phyloP scores from a whole-genome alignment of 2,888 invertebrate genomes.

The Hipparchia semele region DNA sequence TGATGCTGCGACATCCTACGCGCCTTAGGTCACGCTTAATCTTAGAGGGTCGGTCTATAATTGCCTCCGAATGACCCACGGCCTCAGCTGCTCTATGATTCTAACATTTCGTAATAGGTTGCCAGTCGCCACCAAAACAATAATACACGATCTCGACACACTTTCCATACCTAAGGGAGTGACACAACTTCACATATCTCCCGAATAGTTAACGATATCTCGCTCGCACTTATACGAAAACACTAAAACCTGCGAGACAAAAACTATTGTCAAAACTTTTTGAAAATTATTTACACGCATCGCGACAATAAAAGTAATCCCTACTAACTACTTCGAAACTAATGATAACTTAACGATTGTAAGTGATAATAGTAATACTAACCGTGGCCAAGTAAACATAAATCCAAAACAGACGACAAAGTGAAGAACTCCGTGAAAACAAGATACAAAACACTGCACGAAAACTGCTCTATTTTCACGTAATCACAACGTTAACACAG shows the following conservation, averaged over 20 bases:
- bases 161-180: conserved; percentile 67
- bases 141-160: conserved; percentile 71
- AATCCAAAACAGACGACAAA: conserved; percentile 74
- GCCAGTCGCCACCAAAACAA: conserved; percentile 69
- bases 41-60: conserved; percentile 50
- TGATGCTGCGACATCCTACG: conserved; percentile 54
- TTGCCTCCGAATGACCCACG: conserved; percentile 51
- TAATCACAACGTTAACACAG: conserved; percentile 60
- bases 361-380: conserved; percentile 47
- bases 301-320: conserved; percentile 45
- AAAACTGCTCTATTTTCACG: conserved; percentile 54
- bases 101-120: conserved; percentile 69
- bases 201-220: conserved; percentile 49
- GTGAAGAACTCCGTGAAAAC: conserved; percentile 70
- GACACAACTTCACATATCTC: conserved; percentile 57
- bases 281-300: conserved; percentile 62
- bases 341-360: conserved; percentile 10
- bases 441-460: conserved; percentile 73
- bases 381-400: conserved; percentile 78
- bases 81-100: conserved; percentile 49
- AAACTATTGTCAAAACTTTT: conserved; percentile 68
- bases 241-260: conserved; percentile 55
- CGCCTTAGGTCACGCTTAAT: conserved; percentile 54
- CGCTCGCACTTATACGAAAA: conserved; percentile 55
- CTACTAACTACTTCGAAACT: conserved; percentile 36